Percentiles rank a stretch among this genome's conserved stretches.
Evolutionary conservation across 1,140 invertebrate species (phyloP).

Genomic region (Sipha flava): DNA sequence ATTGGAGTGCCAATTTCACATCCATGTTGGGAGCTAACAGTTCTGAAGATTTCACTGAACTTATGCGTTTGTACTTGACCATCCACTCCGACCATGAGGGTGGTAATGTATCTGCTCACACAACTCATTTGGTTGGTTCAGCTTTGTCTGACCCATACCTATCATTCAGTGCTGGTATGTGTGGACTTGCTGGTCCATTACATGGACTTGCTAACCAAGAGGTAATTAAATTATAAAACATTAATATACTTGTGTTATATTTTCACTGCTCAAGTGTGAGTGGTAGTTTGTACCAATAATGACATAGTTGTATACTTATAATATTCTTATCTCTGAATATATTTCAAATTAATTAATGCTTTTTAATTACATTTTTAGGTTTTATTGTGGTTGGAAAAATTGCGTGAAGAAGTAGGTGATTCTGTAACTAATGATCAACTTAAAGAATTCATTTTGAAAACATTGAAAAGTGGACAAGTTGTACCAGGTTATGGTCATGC

Average conservation of each 20-base stretch:
- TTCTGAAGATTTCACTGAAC: slow-evolving; percentile 67
- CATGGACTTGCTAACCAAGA: slow-evolving; percentile 95
- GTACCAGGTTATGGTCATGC: slow-evolving; percentile 96
- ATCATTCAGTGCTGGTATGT: slow-evolving; percentile 87
- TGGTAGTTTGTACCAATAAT: too few relatives aligned
- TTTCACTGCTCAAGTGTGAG: too few relatives aligned
- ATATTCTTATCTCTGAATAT: too few relatives aligned
- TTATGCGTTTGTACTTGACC: slow-evolving; percentile 90
- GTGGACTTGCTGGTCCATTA: slow-evolving; percentile 88
- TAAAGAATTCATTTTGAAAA: slow-evolving; percentile 90
- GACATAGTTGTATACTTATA: too few relatives aligned
- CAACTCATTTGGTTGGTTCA: slow-evolving; percentile 88
- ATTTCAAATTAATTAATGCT: not conserved
- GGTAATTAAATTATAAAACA: slow-evolving; percentile 41
- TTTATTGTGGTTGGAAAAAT: slow-evolving; percentile 73
- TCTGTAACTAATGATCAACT: slow-evolving; percentile 77
- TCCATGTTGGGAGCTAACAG: slow-evolving; percentile 88
- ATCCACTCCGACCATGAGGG: slow-evolving; percentile 94
- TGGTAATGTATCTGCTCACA: slow-evolving; percentile 92
- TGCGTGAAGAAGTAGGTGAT: slow-evolving; percentile 68
- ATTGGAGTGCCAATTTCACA: slow-evolving; percentile 92
- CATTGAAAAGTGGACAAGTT: slow-evolving; percentile 87
- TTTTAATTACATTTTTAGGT: slow-evolving; percentile 51
- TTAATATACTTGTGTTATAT: not conserved
- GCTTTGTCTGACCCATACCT: slow-evolving; percentile 91